Conservation (phyloP, 2,113 vertebrate genomes). For the Heteronetta atricapilla region DNA sequence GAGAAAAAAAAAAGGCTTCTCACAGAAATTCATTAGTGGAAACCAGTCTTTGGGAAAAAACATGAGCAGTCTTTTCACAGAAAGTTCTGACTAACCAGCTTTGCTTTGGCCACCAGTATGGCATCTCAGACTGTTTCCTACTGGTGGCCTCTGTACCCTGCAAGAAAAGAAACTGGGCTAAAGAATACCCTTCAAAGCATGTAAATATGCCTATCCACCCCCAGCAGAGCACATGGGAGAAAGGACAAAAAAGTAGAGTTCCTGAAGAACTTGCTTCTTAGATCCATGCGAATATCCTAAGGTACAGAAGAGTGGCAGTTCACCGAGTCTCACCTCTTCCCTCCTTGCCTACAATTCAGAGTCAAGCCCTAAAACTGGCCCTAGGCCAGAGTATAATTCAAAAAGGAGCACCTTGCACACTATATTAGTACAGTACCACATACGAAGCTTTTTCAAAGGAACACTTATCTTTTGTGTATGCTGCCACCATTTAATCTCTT, state of each 20-base stretch:
- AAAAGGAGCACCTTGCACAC: background rate
- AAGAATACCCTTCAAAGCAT: background rate
- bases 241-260: background rate
- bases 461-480: background rate
- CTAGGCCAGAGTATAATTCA: background rate
- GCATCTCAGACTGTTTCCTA: background rate
- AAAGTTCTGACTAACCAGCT: constrained; percentile 44
- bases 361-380: background rate
- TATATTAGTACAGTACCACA: background rate
- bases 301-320: background rate
- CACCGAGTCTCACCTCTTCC: background rate
- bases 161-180: background rate
- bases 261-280: background rate
- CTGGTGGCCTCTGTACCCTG: background rate
- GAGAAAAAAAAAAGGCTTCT: background rate
- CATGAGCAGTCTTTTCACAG: constrained; percentile 49
- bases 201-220: background rate
- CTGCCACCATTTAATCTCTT: background rate
- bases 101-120: background rate
- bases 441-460: constrained; percentile 2
- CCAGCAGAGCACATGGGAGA: background rate
- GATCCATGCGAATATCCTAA: background rate
- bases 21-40: constrained; percentile 30
- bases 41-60: constrained; percentile 45
- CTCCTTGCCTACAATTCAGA: background rate